Evolutionary conservation across 2,888 invertebrate species (phyloP), one percentile per base, ranked within the genome.

Genomic region (Cerceris rybyensis): DNA sequence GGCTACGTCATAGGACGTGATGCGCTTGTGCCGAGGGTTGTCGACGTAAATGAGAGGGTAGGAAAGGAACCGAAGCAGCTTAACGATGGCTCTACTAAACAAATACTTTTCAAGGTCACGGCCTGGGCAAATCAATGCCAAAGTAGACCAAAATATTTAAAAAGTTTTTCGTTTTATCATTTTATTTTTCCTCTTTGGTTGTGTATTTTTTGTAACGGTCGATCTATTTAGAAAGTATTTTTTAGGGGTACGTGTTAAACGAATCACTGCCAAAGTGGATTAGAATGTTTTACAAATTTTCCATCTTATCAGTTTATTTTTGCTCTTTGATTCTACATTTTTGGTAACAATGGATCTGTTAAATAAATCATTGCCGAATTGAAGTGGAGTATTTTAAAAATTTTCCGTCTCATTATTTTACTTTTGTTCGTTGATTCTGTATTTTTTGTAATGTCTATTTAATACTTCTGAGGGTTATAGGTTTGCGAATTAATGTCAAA

Each of bases 1-100:
- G 60, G 59, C 78, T 80, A 86, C 83, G 84, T 86, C 80, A 84
- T 63, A 14, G 11, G 52, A 11, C 46, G 28, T 50, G 64, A 64
- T 59, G 87, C 86, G 85, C 86, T 68, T 86, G 84, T 80, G 85
- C 84, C 54, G 49, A 71, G 59, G 69, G 57, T 70, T 60, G 71
- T 7, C 69, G 57, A 54, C n/a, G 42, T 14, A 43, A 14, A 39
- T 42, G 50, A 16, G n/a, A 28, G 28, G 28, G 55, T 6, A 16
- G 46, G n/a, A 39, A 41, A 11, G 43, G n/a, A n/a, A 42, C 17
- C n/a, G 49, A 46, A 52, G 72, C 42, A n/a, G 66, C 52, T 67
- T 55, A 46, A n/a, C 14, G 43, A 43, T 11, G 49, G 63, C 66
- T 54, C 52, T 63, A 73, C 28, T 28, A 28, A 39, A 41, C 43